These are phyloP conservation scores for Parazoanthus darwini DNA, from an alignment of 92 coral and sea anemone species.

Conservation along the genomic window DNA sequence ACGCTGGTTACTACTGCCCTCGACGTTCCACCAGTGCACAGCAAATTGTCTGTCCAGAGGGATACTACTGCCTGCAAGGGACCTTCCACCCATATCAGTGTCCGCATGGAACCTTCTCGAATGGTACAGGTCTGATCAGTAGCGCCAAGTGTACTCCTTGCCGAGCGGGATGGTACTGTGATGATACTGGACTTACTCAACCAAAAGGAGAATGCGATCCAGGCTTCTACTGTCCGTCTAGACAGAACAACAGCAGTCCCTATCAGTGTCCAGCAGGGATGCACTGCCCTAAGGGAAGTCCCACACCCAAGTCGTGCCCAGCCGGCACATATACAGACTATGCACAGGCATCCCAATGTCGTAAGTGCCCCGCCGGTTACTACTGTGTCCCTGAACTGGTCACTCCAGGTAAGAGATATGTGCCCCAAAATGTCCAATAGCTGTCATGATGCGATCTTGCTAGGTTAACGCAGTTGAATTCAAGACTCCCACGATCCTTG, in stretches of 20 bases:
- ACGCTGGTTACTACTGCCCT: slow-evolving; percentile 86
- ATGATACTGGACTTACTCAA: slow-evolving; percentile 67
- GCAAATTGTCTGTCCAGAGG: slow-evolving; percentile 78
- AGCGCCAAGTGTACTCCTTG: slow-evolving; percentile 73
- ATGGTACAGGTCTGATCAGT: slow-evolving; percentile 71
- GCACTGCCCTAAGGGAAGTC: slow-evolving; percentile 83
- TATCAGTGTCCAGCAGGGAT: slow-evolving; percentile 76
- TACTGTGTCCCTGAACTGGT: slow-evolving; percentile 74
- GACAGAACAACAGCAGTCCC: slow-evolving; percentile 80
- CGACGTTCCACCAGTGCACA: slow-evolving; percentile 67
- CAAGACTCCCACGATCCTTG: too few relatives aligned
- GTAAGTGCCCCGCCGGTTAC: slow-evolving; percentile 72
- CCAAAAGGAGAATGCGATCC: slow-evolving; percentile 82
- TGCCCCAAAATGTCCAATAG: too few relatives aligned
- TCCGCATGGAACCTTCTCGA: slow-evolving; percentile 81
- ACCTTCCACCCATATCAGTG: slow-evolving; percentile 86
- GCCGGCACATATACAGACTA: slow-evolving; percentile 77
- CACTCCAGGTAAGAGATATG: slow-evolving; percentile 38
- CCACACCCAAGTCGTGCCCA: slow-evolving; percentile 64
- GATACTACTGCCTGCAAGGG: slow-evolving; percentile 72
- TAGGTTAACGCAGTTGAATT: too few relatives aligned
- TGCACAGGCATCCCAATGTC: slow-evolving; percentile 60
- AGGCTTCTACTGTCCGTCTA: slow-evolving; percentile 81
- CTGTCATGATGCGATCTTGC: too few relatives aligned
- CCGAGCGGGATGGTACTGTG: slow-evolving; percentile 89